Conservation (phyloP, 2,113 vertebrate species). For the Seriola quinqueradiata region DNA sequence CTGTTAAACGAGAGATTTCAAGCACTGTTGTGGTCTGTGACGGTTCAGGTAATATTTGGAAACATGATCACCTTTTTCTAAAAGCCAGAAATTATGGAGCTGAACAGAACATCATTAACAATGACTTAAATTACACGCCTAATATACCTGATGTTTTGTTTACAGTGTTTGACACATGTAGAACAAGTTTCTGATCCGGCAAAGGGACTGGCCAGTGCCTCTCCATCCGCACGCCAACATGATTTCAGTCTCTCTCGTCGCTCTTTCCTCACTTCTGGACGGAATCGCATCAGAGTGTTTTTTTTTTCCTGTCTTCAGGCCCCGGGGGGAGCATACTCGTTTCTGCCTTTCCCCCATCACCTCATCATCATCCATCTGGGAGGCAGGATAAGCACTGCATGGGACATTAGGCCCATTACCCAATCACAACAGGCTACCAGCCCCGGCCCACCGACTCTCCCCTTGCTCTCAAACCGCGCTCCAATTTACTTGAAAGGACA, state of each 20-base stretch:
- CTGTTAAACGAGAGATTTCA: slow-evolving; percentile 47
- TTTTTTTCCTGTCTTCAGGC: slow-evolving; percentile 16
- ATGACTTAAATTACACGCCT: background rate
- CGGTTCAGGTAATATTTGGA: slow-evolving; percentile 42
- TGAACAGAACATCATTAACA: background rate
- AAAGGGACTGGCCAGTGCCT: background rate
- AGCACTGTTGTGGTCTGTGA: slow-evolving; percentile 33
- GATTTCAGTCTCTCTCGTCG: slow-evolving; percentile 10
- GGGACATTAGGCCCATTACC: slow-evolving; percentile 73
- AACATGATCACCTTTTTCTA: slow-evolving; percentile 37
- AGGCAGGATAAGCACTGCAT: slow-evolving; percentile 68
- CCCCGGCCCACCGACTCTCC: slow-evolving; percentile 45
- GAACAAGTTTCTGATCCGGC: background rate
- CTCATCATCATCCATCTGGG: slow-evolving; percentile 73
- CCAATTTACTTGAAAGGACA: slow-evolving; percentile 62
- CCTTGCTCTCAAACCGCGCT: slow-evolving; percentile 45
- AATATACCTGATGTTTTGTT: background rate
- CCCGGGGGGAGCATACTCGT: slow-evolving; percentile 14
- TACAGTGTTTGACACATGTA: background rate
- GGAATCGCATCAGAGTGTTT: slow-evolving; percentile 24
- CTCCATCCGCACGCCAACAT: background rate
- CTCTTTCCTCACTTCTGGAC: slow-evolving; percentile 14
- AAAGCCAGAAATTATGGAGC: slow-evolving; percentile 16
- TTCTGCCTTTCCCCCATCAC: slow-evolving; percentile 13
- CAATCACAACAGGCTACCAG: slow-evolving; percentile 67